phyloP scores from a whole-genome alignment of 2,888 invertebrate species.

The Stomorhina lunata region DNA sequence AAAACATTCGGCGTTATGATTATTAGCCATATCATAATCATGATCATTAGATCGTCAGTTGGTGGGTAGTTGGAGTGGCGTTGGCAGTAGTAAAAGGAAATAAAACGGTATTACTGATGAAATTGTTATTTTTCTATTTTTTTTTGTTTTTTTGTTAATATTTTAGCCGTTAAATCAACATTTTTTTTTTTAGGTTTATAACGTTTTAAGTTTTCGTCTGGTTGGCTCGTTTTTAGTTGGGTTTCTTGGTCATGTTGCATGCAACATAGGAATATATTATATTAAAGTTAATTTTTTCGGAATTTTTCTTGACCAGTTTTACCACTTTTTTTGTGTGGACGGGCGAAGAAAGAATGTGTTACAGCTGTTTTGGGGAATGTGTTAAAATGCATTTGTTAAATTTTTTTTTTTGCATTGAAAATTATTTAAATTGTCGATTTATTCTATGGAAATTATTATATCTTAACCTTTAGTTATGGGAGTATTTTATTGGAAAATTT shows the following conservation, averaged over 20 bases:
- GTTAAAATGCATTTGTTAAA: slow-evolving; percentile 42
- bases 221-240: slow-evolving; percentile 13
- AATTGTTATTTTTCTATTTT: slow-evolving; percentile 37
- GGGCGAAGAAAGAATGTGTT: slow-evolving; percentile 47
- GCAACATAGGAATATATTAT: slow-evolving; percentile 6
- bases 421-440: background rate
- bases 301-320: slow-evolving; percentile 56
- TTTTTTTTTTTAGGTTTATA: slow-evolving; percentile 34
- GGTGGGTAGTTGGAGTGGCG: background rate
- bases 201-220: slow-evolving; percentile 37
- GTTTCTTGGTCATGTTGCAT: slow-evolving; percentile 39
- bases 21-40: slow-evolving; percentile 46
- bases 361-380: slow-evolving; percentile 54
- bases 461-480: background rate
- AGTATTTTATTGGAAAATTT: background rate
- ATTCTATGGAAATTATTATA: slow-evolving; percentile 5
- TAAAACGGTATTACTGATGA: slow-evolving; percentile 43
- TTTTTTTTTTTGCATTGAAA: background rate
- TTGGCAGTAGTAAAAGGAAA: slow-evolving; percentile 47
- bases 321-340: slow-evolving; percentile 36
- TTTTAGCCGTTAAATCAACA: slow-evolving; percentile 38
- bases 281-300: background rate
- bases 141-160: slow-evolving; percentile 4
- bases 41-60: background rate
- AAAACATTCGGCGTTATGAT: slow-evolving; percentile 48